Evolutionary conservation across 1,140 invertebrate genomes (phyloP).

Genomic region (Musca domestica): DNA sequence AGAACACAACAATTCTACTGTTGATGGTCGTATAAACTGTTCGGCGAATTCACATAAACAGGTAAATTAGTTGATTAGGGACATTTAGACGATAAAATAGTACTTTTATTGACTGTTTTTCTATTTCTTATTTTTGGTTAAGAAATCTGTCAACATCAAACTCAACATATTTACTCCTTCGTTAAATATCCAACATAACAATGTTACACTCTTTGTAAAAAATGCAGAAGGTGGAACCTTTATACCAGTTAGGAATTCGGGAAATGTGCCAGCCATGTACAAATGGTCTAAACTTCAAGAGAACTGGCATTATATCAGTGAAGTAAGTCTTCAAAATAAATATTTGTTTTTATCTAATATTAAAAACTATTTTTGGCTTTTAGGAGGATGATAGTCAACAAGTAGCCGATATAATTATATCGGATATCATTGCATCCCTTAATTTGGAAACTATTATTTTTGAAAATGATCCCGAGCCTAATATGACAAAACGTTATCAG

Average conservation of each 20-base stretch:
- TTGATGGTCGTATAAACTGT: slow-evolving; percentile 38
- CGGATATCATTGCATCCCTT: slow-evolving; percentile 38
- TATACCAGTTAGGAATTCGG: slow-evolving; percentile 34
- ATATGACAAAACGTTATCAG: slow-evolving; percentile 40
- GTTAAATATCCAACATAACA: slow-evolving; percentile 33
- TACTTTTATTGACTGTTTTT: too few species aligned
- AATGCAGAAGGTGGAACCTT: slow-evolving; percentile 23
- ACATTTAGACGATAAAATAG: too few species aligned
- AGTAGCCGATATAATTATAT: slow-evolving; percentile 34
- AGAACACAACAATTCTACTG: slow-evolving; percentile 27
- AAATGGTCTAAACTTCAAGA: slow-evolving; percentile 40
- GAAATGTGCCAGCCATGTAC: slow-evolving; percentile 34
- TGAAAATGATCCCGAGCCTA: slow-evolving; percentile 34
- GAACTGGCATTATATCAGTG: slow-evolving; percentile 10
- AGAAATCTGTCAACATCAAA: slow-evolving; percentile 28
- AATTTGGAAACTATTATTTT: slow-evolving; percentile 38
- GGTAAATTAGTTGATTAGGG: too few species aligned
- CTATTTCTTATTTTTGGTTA: background rate
- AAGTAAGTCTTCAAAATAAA: background rate
- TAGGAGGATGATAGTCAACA: slow-evolving; percentile 32
- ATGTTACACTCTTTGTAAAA: slow-evolving; percentile 38
- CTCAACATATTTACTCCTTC: slow-evolving; percentile 32
- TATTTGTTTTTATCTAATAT: background rate
- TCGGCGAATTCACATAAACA: slow-evolving; percentile 20
- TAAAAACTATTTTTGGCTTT: background rate